These are phyloP conservation scores for Tyria jacobaeae DNA, from an alignment of 2,888 invertebrate species.

Conservation along the genomic window DNA sequence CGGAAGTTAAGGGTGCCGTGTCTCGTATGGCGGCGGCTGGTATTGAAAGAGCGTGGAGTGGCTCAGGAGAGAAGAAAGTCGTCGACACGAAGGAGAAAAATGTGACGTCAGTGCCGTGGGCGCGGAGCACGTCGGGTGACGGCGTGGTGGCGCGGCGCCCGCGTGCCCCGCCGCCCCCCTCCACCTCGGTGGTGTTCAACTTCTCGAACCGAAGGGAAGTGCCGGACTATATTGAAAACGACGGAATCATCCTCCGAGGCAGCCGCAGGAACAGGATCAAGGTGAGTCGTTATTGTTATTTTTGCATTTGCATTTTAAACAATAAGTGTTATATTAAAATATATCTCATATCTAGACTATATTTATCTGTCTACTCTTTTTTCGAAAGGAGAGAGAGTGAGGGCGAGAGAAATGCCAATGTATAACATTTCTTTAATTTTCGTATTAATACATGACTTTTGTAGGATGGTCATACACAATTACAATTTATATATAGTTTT, in stretches of 20 bases:
- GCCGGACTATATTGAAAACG: constrained; percentile 96
- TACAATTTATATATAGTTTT: too few species aligned
- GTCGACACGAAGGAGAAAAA: constrained; percentile 23
- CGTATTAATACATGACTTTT: too few species aligned
- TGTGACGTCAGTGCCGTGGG: constrained; percentile 35
- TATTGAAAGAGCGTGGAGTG: constrained; percentile 74
- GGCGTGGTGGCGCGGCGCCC: constrained; percentile 45
- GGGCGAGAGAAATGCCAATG: too few species aligned
- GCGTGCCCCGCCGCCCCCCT: constrained; percentile 71
- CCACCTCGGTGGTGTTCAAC: constrained; percentile 94
- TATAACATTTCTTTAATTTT: too few species aligned
- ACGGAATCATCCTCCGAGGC: constrained; percentile 91
- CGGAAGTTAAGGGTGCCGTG: constrained; percentile 39
- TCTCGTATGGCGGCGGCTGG: constrained; percentile 69
- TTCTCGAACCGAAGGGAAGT: constrained; percentile 94
- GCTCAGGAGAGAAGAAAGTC: constrained; percentile 53
- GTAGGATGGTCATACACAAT: too few species aligned
- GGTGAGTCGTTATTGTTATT: constrained; percentile 84
- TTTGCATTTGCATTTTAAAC: not conserved
- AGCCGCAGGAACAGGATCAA: constrained; percentile 90
- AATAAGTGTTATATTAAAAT: too few species aligned
- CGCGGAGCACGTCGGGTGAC: constrained; percentile 43
- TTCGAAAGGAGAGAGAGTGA: too few species aligned
- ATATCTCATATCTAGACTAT: too few species aligned
- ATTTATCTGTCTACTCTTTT: too few species aligned